phyloP scores from a whole-genome alignment of 2,113 vertebrate genomes.

The Gymnocephalus cernua region DNA sequence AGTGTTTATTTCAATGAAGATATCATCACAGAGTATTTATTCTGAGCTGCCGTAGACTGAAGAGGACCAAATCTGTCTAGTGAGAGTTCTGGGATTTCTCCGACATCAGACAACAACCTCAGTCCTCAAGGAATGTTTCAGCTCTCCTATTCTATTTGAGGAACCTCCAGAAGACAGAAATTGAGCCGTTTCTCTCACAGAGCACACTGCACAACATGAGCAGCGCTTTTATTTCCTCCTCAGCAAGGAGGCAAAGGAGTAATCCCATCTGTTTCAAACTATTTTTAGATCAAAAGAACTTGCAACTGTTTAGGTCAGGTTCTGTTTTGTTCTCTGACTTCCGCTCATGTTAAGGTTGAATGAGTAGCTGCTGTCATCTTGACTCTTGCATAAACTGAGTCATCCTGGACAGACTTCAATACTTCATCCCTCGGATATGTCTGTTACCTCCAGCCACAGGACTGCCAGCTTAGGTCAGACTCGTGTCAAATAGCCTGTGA shows the following conservation, averaged over 20 bases:
- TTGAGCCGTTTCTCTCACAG: slow-evolving; percentile 29
- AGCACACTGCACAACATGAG: slow-evolving; percentile 18
- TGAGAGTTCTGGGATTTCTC: slow-evolving; percentile 41
- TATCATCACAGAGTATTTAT: slow-evolving; percentile 18
- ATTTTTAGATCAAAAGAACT: background rate
- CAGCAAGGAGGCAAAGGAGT: slow-evolving; percentile 13
- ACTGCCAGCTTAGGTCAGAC: slow-evolving; percentile 40
- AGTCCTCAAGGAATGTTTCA: slow-evolving; percentile 47
- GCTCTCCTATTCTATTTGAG: slow-evolving; percentile 57
- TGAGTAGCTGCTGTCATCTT: slow-evolving; percentile 36
- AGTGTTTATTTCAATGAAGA: slow-evolving; percentile 15
- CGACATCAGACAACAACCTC: slow-evolving; percentile 39
- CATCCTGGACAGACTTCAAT: slow-evolving; percentile 42
- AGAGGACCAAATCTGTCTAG: slow-evolving; percentile 22
- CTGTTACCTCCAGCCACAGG: slow-evolving; percentile 15
- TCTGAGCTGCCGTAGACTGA: slow-evolving; percentile 23
- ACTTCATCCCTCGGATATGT: slow-evolving; percentile 42
- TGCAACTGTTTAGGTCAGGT: slow-evolving; percentile 4
- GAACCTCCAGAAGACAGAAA: slow-evolving; percentile 33
- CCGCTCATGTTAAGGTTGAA: slow-evolving; percentile 33
- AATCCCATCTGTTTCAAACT: slow-evolving; percentile 24
- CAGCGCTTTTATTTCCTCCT: slow-evolving; percentile 24
- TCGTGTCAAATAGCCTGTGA: slow-evolving; percentile 43
- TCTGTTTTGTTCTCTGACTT: slow-evolving; percentile 31
- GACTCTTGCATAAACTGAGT: slow-evolving; percentile 66